These are phyloP conservation scores for Dryobates pubescens DNA, from an alignment of 2,797 vertebrate genomes.

Conservation along the genomic window DNA sequence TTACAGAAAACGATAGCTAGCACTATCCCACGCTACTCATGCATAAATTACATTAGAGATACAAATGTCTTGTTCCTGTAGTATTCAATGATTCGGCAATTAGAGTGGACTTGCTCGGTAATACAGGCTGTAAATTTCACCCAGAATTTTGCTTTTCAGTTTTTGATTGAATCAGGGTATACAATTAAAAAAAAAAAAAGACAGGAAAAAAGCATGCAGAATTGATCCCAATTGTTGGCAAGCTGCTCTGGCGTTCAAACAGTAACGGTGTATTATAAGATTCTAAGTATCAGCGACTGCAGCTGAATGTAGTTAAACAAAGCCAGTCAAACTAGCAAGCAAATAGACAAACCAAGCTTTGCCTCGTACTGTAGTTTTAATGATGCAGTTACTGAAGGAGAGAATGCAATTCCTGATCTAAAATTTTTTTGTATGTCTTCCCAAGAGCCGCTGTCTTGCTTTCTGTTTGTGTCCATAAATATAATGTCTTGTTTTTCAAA, in stretches of 20 bases:
- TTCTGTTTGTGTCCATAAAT: constrained; percentile 32
- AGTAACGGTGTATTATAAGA: neutral
- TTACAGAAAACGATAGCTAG: neutral
- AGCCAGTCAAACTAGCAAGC: neutral
- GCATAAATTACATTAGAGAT: neutral
- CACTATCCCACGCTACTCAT: neutral
- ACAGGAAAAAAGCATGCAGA: fast-evolving
- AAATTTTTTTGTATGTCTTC: constrained; percentile 22
- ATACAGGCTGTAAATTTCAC: neutral
- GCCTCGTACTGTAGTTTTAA: constrained; percentile 17
- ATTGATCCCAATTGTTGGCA: neutral
- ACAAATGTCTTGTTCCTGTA: neutral
- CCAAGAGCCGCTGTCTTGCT: neutral
- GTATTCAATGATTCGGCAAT: neutral
- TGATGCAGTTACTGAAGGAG: constrained; percentile 11
- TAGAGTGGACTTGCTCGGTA: neutral
- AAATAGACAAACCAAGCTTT: neutral
- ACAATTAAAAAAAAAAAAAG: neutral
- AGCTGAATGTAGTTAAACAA: constrained; percentile 31
- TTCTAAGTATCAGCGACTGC: neutral
- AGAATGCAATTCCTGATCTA: neutral
- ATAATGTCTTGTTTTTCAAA: neutral
- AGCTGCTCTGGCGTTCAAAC: neutral
- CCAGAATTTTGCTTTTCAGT: neutral
- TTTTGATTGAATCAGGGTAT: neutral